Conservation (phyloP, 2,113 vertebrate species). For the Regulus satrapa region DNA sequence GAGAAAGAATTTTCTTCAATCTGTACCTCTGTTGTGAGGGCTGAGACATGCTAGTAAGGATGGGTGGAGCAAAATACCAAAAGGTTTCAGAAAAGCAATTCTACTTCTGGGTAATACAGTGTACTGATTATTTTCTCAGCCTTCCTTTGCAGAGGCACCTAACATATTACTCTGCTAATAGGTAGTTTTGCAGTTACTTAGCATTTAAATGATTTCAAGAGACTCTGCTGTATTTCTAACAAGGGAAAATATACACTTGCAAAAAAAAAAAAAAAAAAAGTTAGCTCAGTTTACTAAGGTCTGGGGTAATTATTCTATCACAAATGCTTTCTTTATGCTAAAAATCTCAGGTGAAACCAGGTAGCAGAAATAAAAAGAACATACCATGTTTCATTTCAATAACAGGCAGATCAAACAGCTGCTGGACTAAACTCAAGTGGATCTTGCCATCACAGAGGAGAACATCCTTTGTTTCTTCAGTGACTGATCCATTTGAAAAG, state of each 20-base stretch:
- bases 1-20: not conserved
- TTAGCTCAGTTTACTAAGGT: not conserved
- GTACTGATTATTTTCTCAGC: not conserved
- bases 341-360: not conserved
- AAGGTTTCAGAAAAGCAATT: not conserved
- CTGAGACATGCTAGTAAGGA: not conserved
- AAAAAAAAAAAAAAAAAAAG: too few species aligned
- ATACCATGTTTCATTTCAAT: slow-evolving; percentile 88
- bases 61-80: not conserved
- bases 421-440: slow-evolving; percentile 76
- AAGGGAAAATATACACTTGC: not conserved
- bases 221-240: not conserved
- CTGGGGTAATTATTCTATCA: not conserved
- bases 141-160: not conserved
- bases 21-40: not conserved
- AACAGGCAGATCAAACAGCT: slow-evolving; percentile 79
- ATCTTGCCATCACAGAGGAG: slow-evolving; percentile 85
- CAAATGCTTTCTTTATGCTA: not conserved
- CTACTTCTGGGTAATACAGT: not conserved
- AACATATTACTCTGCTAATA: not conserved
- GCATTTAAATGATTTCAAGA: not conserved
- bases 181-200: not conserved
- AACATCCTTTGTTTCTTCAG: slow-evolving; percentile 83
- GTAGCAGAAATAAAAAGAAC: slow-evolving; percentile 32
- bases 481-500: slow-evolving; percentile 81